These are phyloP conservation scores for Hoplodrina ambigua DNA, from an alignment of 2,888 invertebrate species.

Conservation along the genomic window DNA sequence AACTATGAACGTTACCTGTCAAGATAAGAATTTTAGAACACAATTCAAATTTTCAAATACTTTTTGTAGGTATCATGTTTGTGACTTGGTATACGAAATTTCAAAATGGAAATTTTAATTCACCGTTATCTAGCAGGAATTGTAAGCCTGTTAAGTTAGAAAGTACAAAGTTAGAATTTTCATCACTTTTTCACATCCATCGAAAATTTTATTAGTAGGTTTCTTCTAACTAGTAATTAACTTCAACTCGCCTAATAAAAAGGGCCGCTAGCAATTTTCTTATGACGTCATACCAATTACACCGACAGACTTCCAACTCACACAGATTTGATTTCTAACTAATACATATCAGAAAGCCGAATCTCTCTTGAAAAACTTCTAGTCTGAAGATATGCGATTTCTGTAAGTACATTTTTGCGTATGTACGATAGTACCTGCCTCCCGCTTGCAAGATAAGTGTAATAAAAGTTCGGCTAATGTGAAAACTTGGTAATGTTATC, in stretches of 20 bases:
- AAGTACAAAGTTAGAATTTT: background rate
- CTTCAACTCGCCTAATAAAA: background rate
- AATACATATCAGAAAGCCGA: slow-evolving; percentile 17
- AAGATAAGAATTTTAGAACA: background rate
- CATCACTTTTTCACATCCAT: background rate
- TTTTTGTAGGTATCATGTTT: slow-evolving; percentile 7
- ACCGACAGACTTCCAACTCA: slow-evolving; percentile 3
- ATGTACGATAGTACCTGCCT: slow-evolving; percentile 73
- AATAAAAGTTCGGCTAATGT: slow-evolving; percentile 89
- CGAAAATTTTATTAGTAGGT: background rate
- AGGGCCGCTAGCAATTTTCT: background rate
- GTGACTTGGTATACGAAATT: slow-evolving; percentile 38
- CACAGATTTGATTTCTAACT: slow-evolving; percentile 3
- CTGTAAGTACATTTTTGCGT: slow-evolving; percentile 80
- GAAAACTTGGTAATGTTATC: slow-evolving; percentile 90
- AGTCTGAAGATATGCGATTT: slow-evolving; percentile 58
- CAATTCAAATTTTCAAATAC: slow-evolving; percentile 17
- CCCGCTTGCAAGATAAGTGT: slow-evolving; percentile 84
- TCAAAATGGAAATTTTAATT: slow-evolving; percentile 34
- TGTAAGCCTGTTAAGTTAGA: background rate
- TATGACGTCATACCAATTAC: slow-evolving; percentile 6
- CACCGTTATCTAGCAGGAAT: slow-evolving; percentile 24
- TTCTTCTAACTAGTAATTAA: slow-evolving; percentile 2
- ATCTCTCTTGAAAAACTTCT: slow-evolving; percentile 38
- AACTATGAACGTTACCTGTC: slow-evolving; percentile 24